Evolutionary conservation across 2,888 invertebrate genomes (phyloP).

Genomic region (Craniophora ligustri): DNA sequence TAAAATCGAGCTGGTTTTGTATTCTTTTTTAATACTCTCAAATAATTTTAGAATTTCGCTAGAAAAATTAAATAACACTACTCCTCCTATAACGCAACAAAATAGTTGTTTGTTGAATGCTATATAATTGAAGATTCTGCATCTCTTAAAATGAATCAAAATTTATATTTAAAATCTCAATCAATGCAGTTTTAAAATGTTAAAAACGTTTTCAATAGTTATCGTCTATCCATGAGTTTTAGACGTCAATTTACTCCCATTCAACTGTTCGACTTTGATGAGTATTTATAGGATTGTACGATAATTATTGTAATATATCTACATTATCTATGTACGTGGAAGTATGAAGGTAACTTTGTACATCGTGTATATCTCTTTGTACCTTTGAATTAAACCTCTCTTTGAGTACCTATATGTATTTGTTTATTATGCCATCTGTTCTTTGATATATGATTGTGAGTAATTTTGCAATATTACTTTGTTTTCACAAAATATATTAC

Average conservation of each 20-base stretch:
- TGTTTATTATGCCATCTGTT: conserved; percentile 11
- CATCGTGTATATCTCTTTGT: conserved; percentile 17
- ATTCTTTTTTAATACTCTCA: too few species aligned
- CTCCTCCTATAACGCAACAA: not conserved
- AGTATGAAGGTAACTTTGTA: conserved; percentile 41
- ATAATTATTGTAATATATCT: conserved; percentile 44
- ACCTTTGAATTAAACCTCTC: conserved; percentile 25
- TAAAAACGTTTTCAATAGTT: conserved; percentile 31
- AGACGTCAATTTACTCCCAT: conserved; percentile 49
- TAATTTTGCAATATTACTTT: conserved; percentile 19
- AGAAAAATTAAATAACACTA: too few species aligned
- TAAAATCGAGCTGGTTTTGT: too few species aligned
- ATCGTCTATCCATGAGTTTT: conserved; percentile 44
- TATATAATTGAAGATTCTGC: conserved; percentile 4
- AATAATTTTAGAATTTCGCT: too few species aligned
- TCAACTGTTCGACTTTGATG: conserved; percentile 56
- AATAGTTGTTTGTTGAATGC: not conserved
- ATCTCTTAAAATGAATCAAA: conserved; percentile 2
- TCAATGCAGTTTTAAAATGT: conserved; percentile 26
- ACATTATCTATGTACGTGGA: conserved; percentile 35
- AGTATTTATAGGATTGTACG: conserved; percentile 46
- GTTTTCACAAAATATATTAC: conserved; percentile 35
- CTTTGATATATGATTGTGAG: not conserved
- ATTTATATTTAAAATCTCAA: conserved; percentile 17
- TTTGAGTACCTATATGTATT: not conserved